Evolutionary conservation across 2,113 vertebrate species (phyloP).

Genomic region (human): DNA sequence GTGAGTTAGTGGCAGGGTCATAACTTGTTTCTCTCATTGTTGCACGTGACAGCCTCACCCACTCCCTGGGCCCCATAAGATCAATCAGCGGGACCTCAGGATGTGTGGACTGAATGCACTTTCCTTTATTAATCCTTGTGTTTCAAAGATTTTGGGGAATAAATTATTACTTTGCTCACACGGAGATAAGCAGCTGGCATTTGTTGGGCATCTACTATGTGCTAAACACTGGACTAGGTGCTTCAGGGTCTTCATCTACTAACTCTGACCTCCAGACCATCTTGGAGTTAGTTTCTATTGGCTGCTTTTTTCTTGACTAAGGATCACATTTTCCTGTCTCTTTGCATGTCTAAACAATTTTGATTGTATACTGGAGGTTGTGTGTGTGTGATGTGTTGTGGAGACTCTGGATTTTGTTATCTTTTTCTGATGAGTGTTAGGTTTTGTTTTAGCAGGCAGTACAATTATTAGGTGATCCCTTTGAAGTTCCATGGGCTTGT

Average conservation of each 20-base stretch:
- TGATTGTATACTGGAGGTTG: not conserved
- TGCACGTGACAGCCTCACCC: accelerated
- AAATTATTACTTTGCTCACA: not conserved
- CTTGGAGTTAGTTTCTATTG: not conserved
- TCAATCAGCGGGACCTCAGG: not conserved
- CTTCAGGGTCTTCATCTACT: not conserved
- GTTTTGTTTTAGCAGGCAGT: not conserved
- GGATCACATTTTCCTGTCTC: not conserved
- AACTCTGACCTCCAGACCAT: not conserved
- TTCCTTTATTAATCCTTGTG: not conserved
- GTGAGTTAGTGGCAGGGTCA: not conserved
- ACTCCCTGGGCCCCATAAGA: accelerated
- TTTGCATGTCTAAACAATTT: not conserved
- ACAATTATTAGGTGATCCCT: not conserved
- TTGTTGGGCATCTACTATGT: not conserved
- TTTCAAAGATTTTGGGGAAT: not conserved
- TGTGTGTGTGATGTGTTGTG: not conserved
- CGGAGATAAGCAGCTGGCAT: not conserved
- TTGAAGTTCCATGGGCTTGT: not conserved
- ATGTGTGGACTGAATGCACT: not conserved
- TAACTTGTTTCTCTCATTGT: accelerated
- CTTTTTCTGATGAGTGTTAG: not conserved
- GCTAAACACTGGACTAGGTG: not conserved
- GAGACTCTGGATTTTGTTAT: not conserved
- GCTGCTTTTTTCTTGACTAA: not conserved